Evolutionary conservation across 2,113 vertebrate species (phyloP).

Genomic region (Tragelaphus imberbis): DNA sequence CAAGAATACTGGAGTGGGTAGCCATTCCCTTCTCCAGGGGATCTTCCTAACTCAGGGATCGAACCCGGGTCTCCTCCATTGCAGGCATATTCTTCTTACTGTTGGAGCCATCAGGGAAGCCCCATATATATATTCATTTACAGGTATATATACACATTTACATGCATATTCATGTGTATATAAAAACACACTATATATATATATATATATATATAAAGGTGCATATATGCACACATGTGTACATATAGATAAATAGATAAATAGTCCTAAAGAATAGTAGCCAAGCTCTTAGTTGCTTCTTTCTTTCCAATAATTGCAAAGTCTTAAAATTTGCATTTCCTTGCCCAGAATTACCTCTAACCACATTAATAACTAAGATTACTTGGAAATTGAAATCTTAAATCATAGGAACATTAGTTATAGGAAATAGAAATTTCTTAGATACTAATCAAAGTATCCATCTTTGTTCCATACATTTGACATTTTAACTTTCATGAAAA

Average conservation of each 20-base stretch:
- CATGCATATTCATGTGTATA: not conserved
- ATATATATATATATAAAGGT: too few relatives aligned
- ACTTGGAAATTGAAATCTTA: not conserved
- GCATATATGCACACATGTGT: not conserved
- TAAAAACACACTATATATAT: not conserved
- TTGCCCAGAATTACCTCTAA: not conserved
- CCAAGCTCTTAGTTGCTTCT: not conserved
- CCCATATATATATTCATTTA: not conserved
- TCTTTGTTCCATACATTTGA: not conserved
- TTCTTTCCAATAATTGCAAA: not conserved
- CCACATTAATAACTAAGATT: not conserved
- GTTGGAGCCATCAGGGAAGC: not conserved
- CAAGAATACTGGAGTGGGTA: not conserved
- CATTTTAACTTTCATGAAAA: not conserved
- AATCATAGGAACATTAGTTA: not conserved
- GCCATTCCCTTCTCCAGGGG: not conserved
- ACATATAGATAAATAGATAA: not conserved
- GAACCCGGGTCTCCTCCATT: rapidly evolving
- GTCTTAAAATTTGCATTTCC: not conserved
- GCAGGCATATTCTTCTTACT: not conserved
- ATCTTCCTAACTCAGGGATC: not conserved
- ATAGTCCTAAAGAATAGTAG: not conserved
- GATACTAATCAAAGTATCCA: not conserved
- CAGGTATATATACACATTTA: not conserved
- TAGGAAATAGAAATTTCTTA: not conserved